These are phyloP conservation scores for Abrostola tripartita DNA, from an alignment of 2,888 invertebrate genomes.

Conservation along the genomic window DNA sequence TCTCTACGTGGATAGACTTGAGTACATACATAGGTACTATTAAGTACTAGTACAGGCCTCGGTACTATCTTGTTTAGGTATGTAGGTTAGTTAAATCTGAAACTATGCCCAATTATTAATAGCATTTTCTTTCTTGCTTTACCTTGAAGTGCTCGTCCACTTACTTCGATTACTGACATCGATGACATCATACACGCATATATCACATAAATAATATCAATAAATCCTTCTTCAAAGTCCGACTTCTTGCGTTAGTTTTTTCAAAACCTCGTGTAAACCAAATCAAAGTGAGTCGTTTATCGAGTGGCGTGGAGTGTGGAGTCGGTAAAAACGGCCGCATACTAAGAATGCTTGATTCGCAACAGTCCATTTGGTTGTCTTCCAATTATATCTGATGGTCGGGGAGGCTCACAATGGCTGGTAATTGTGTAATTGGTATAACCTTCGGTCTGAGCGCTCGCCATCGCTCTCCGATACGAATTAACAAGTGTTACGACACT, in stretches of 20 bases:
- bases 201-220: slow-evolving; percentile 28
- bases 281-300: slow-evolving; percentile 29
- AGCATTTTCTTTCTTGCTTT: too few species aligned
- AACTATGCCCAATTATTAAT: too few species aligned
- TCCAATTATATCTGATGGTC: slow-evolving; percentile 50
- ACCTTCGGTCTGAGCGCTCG: slow-evolving; percentile 38
- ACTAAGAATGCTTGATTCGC: slow-evolving; percentile 46
- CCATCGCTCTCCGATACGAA: slow-evolving; percentile 26
- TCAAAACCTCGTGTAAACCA: slow-evolving; percentile 15
- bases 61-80: too few species aligned
- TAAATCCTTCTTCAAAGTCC: slow-evolving; percentile 18
- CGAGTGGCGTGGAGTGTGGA: slow-evolving; percentile 4
- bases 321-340: slow-evolving; percentile 23
- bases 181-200: slow-evolving; percentile 14
- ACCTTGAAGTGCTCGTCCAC: not conserved
- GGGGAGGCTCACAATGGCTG: slow-evolving; percentile 17
- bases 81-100: too few species aligned
- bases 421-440: slow-evolving; percentile 54
- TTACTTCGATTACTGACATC: not conserved
- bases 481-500: slow-evolving; percentile 40
- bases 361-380: slow-evolving; percentile 49
- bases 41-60: too few species aligned
- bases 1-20: too few species aligned
- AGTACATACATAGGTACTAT: too few species aligned
- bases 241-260: slow-evolving; percentile 21